phyloP scores from a whole-genome alignment of 2,888 invertebrate genomes.

The Drosophila dives region DNA sequence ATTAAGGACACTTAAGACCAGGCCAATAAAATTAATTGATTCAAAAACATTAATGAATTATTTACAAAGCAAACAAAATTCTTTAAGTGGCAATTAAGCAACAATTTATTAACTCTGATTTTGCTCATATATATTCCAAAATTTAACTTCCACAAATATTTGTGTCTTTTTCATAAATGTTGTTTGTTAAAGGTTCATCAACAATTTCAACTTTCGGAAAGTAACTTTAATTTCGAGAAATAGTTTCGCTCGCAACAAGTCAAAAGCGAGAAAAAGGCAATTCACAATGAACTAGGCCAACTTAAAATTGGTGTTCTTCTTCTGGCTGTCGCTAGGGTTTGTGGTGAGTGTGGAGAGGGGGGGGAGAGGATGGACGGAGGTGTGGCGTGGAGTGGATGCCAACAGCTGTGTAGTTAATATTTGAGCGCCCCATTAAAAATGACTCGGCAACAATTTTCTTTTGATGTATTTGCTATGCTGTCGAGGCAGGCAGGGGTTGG shows the following conservation, averaged over 20 bases:
- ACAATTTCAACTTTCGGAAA: neutral
- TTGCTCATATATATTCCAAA: neutral
- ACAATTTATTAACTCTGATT: neutral
- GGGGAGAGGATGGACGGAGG: neutral
- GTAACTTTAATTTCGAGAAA: neutral
- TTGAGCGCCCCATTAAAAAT: slow-evolving; percentile 59
- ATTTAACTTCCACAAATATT: neutral
- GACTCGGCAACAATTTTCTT: slow-evolving; percentile 62
- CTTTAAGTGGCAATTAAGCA: neutral
- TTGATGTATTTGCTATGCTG: slow-evolving; percentile 72
- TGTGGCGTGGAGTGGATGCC: neutral
- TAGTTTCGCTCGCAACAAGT: neutral
- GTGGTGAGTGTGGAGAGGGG: neutral
- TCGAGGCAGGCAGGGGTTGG: neutral
- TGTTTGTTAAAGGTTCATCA: neutral
- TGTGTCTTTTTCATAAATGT: neutral
- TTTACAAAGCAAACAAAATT: neutral
- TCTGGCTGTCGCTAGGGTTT: slow-evolving; percentile 3
- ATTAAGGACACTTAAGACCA: neutral
- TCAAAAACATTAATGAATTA: neutral
- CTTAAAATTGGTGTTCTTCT: slow-evolving; percentile 18
- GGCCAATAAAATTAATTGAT: neutral
- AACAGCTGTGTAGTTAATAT: slow-evolving; percentile 71
- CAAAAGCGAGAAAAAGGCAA: neutral
- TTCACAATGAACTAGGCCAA: neutral